phyloP scores from a whole-genome alignment of 1,140 invertebrate genomes.

The Aphaenogaster rudis region DNA sequence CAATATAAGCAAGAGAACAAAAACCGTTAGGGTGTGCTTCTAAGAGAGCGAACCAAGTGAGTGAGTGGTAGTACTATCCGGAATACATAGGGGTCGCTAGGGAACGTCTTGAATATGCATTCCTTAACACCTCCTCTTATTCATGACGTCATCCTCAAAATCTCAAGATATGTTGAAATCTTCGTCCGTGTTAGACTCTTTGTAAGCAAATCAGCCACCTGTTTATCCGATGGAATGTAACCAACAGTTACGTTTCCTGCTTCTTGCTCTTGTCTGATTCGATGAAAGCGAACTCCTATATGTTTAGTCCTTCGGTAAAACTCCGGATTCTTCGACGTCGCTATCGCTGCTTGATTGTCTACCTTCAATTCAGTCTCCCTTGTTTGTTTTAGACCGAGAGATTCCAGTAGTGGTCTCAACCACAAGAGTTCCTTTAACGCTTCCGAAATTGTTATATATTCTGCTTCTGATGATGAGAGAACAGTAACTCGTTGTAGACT shows the following conservation, averaged over 20 bases:
- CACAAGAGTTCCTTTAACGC: constrained; percentile 20
- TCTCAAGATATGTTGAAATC: not conserved
- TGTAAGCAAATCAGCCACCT: not conserved
- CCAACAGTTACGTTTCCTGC: not conserved
- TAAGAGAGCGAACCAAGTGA: too few relatives aligned
- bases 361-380: not conserved
- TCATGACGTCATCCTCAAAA: not conserved
- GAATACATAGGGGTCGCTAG: too few relatives aligned
- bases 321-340: constrained; percentile 18
- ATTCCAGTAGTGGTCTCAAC: not conserved
- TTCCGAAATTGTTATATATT: constrained; percentile 26
- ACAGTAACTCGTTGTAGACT: not conserved
- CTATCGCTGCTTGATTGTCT: constrained; percentile 36
- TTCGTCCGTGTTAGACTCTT: not conserved
- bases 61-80: too few relatives aligned
- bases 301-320: constrained; percentile 30
- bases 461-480: constrained; percentile 17
- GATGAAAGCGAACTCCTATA: constrained; percentile 36
- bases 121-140: constrained; percentile 4
- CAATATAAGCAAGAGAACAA: too few relatives aligned
- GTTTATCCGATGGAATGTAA: not conserved
- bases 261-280: constrained; percentile 25
- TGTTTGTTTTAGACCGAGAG: not conserved
- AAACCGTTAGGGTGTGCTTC: too few relatives aligned
- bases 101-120: too few relatives aligned